A percentile compares a stretch with the other conserved stretches of the same genome.
These are phyloP conservation scores for Lasioglossum figueresi DNA, from an alignment of 2,888 invertebrate genomes.

Conservation along the genomic window DNA sequence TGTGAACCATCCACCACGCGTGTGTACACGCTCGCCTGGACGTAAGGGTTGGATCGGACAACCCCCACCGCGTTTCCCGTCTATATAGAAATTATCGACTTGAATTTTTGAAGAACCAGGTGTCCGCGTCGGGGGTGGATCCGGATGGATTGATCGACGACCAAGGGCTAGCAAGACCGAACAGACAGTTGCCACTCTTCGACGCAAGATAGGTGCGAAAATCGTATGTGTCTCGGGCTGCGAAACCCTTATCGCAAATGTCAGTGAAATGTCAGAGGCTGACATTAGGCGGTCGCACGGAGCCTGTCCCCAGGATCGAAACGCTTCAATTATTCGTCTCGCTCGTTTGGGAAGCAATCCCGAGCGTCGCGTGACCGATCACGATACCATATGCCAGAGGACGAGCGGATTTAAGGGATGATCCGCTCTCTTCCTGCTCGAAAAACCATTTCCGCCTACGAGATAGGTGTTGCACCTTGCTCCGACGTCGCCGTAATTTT, in stretches of 20 bases:
- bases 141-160: background rate
- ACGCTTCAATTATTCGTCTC: conserved; percentile 50
- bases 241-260: conserved; percentile 42
- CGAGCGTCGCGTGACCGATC: conserved; percentile 43
- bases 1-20: background rate
- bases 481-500: conserved; percentile 40
- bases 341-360: conserved; percentile 53
- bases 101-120: conserved; percentile 56
- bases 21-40: conserved; percentile 35
- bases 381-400: conserved; percentile 56
- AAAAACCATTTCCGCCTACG: conserved; percentile 32
- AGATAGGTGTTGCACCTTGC: conserved; percentile 33
- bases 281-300: conserved; percentile 35
- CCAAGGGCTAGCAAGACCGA: background rate
- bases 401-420: conserved; percentile 52
- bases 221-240: background rate
- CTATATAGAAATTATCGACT: conserved; percentile 67
- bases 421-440: conserved; percentile 35
- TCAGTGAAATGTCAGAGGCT: conserved; percentile 52
- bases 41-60: conserved; percentile 63
- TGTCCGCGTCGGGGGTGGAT: conserved; percentile 9
- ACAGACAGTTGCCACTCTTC: background rate
- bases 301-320: conserved; percentile 13
- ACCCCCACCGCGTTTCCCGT: conserved; percentile 43
- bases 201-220: background rate